phyloP scores from a whole-genome alignment of 1,140 invertebrate species.

The Leptopilina clavipes region DNA sequence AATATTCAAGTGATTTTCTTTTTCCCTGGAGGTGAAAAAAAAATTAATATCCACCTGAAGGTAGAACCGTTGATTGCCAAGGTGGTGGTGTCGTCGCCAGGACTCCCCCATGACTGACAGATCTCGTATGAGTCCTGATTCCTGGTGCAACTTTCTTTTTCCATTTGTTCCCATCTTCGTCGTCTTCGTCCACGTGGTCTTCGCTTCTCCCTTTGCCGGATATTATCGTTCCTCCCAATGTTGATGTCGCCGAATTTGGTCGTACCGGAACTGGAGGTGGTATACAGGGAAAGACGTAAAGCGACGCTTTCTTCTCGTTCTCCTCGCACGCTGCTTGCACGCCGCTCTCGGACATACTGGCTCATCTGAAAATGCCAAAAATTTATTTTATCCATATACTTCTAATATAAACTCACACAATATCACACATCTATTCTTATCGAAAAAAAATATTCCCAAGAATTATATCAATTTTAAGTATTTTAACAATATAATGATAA shows the following conservation, averaged over 20 bases:
- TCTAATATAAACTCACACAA: not conserved
- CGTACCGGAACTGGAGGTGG: slow-evolving; percentile 33
- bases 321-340: slow-evolving; percentile 67
- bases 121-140: slow-evolving; percentile 81
- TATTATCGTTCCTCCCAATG: slow-evolving; percentile 5
- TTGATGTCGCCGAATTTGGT: slow-evolving; percentile 21
- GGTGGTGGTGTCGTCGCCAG: slow-evolving; percentile 52
- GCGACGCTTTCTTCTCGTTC: slow-evolving; percentile 63
- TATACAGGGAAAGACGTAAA: slow-evolving; percentile 68
- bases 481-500: too few species aligned
- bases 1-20: too few species aligned
- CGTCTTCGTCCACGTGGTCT: slow-evolving; percentile 45
- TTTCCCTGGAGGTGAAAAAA: too few species aligned
- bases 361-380: slow-evolving; percentile 64
- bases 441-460: not conserved
- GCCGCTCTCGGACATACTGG: slow-evolving; percentile 70
- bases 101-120: slow-evolving; percentile 86
- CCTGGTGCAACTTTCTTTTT: slow-evolving; percentile 45
- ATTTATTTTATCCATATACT: not conserved
- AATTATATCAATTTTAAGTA: not conserved
- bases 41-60: not conserved
- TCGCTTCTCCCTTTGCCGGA: slow-evolving; percentile 35
- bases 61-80: slow-evolving; percentile 36
- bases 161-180: slow-evolving; percentile 51
- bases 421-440: not conserved